A percentile compares a stretch with the other conserved stretches of the same genome.
Evolutionary conservation across 2,113 vertebrate species (phyloP).

Genomic region (Solea solea): DNA sequence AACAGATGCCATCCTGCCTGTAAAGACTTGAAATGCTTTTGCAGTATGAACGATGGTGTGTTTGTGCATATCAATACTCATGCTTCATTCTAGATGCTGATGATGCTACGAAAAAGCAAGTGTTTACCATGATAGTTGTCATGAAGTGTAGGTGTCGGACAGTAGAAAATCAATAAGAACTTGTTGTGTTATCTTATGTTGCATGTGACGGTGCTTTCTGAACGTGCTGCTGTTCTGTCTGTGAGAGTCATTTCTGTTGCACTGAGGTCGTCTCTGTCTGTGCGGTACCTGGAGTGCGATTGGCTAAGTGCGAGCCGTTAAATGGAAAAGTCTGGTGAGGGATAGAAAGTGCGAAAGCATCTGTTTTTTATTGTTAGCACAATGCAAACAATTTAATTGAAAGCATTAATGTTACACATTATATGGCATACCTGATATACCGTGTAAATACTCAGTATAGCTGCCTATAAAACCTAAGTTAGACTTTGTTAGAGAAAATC

Average conservation of each 20-base stretch:
- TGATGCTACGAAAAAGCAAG: not conserved
- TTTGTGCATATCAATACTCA: conserved; percentile 12
- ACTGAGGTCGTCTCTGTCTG: conserved; percentile 1
- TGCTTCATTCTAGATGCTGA: not conserved
- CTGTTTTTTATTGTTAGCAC: conserved; percentile 7
- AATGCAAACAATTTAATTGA: conserved; percentile 11
- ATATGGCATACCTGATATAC: not conserved
- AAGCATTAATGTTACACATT: conserved; percentile 11
- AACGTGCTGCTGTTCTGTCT: conserved; percentile 13
- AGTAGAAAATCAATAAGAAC: not conserved
- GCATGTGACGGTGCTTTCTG: not conserved
- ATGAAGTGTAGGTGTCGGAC: not conserved
- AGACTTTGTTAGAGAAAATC: conserved; percentile 12
- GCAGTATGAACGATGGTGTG: conserved; percentile 1
- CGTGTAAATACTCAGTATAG: not conserved
- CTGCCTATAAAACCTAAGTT: conserved; percentile 13
- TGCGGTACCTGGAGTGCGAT: conserved; percentile 8
- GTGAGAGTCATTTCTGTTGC: conserved; percentile 1
- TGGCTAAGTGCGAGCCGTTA: conserved; percentile 12
- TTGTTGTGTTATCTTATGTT: conserved; percentile 5
- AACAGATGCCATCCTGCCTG: no score
- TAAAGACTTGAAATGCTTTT: not conserved
- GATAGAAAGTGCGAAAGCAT: conserved; percentile 9
- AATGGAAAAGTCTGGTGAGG: conserved; percentile 9
- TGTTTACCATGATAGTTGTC: not conserved